Percentiles rank a stretch among this genome's conserved stretches.
Evolutionary conservation across 2,797 vertebrate species (phyloP).

Genomic region (Toxotes lorentzi): DNA sequence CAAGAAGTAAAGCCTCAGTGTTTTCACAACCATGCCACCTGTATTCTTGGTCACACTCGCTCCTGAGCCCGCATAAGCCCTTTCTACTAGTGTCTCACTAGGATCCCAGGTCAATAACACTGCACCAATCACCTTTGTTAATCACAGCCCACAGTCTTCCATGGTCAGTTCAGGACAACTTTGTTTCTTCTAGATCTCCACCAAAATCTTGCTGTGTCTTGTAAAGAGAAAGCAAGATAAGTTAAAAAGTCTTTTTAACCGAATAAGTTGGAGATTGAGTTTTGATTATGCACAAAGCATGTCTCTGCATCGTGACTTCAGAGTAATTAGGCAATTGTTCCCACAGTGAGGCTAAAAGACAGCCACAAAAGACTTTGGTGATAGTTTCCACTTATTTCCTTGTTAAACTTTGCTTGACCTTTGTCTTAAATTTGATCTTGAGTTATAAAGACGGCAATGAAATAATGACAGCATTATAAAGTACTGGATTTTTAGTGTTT

Average conservation of each 20-base stretch:
- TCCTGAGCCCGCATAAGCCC: conserved; percentile 22
- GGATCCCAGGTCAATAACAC: conserved; percentile 3
- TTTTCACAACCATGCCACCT: not conserved
- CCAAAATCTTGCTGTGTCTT: not conserved
- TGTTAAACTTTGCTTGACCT: conserved; percentile 26
- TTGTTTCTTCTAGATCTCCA: not conserved
- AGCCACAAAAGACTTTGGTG: not conserved
- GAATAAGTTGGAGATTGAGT: not conserved
- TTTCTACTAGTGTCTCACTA: not conserved
- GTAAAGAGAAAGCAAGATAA: not conserved
- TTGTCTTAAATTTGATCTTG: not conserved
- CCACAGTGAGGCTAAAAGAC: not conserved
- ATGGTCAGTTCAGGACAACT: not conserved
- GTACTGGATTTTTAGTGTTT: conserved; percentile 4
- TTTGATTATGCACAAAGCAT: conserved; percentile 2
- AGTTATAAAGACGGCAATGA: conserved; percentile 17
- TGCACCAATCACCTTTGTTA: conserved; percentile 20
- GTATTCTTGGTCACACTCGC: conserved; percentile 13
- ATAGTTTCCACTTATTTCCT: not conserved
- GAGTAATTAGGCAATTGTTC: not conserved
- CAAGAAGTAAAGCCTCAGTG: not conserved
- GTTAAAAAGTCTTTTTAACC: not conserved
- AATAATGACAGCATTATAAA: conserved; percentile 10
- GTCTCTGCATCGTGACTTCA: not conserved
- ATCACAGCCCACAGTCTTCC: not conserved